These are phyloP conservation scores for Campaea margaritaria DNA, from an alignment of 2,888 invertebrate genomes.

Conservation along the genomic window DNA sequence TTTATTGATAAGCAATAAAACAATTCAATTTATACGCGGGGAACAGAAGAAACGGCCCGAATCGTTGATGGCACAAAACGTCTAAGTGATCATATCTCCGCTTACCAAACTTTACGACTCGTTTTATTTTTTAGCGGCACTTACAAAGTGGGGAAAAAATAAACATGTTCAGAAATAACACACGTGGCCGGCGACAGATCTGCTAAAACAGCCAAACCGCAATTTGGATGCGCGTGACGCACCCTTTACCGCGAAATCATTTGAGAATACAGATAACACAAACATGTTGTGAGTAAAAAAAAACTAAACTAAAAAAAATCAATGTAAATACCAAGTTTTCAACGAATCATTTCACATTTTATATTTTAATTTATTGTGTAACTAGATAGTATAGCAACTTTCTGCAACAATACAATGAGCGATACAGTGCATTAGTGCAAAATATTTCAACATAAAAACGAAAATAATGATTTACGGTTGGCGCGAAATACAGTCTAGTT, in stretches of 20 bases:
- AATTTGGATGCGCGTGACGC: slow-evolving; percentile 35
- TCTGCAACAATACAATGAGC: no score
- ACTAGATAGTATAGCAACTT: no score
- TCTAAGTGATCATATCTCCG: slow-evolving; percentile 31
- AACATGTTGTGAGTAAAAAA: slow-evolving; percentile 7
- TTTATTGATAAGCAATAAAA: slow-evolving; percentile 49
- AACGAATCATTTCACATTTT: no score
- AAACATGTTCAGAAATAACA: slow-evolving; percentile 47
- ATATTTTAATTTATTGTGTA: no score
- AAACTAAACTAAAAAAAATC: slow-evolving; percentile 9
- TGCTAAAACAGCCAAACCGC: slow-evolving; percentile 44
- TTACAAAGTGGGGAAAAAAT: slow-evolving; percentile 50
- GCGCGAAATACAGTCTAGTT: no score
- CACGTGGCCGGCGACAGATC: slow-evolving; percentile 46
- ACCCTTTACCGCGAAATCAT: slow-evolving; percentile 43
- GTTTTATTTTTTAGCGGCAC: slow-evolving; percentile 44
- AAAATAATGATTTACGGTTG: no score
- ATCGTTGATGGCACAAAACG: slow-evolving; percentile 26
- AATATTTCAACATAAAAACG: no score
- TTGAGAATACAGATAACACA: slow-evolving; percentile 37
- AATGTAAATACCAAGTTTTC: not conserved
- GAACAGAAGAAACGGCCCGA: slow-evolving; percentile 16
- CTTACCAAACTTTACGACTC: slow-evolving; percentile 29
- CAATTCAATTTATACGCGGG: slow-evolving; percentile 47
- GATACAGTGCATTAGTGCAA: no score